Base-by-base conservation (phyloP, 2,888 invertebrate species). In the Nomada fucata region DNA sequence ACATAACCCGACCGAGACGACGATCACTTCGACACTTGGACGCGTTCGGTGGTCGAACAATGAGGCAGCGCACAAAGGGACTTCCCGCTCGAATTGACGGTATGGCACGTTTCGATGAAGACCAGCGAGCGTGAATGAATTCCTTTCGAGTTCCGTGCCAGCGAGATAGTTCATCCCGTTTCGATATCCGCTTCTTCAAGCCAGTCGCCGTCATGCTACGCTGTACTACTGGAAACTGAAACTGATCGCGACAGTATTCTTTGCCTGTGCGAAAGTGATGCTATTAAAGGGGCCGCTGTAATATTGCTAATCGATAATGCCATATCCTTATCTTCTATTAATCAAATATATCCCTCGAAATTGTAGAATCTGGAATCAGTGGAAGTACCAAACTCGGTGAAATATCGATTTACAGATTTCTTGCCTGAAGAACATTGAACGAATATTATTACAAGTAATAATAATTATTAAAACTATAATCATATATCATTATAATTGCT, bases 21-120 rank as follows among this genome's bases (percentile, higher is more conserved):
- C 75, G 57, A 59, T 59, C 55, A 65, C 76, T 70, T 68, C 73
- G 84, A 84, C 80, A 77, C 79, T 80, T 80, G 57, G 61, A 68
- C 76, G 72, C 81, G 57, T 73, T 71, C 76, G 61, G 65, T 52
- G 64, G 20, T 2, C 75, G 80, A 85, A 85, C 85, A 86, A 83
- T 85, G 71, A 76, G 64, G 55, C 63, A n/a, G 13, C 42, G 76
- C 59, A 86, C 82, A 86, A 86, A 86, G 82, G 75, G 76, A 76
- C 78, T 86, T 78, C 83, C 75, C 75, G 72, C 68, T 73, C 63
- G 75, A 76, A 79, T 77, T 79, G 73, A 72, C 64, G 73, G 67
- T 61, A 71, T 71, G 71, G 64, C 72, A 76, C 77, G 82, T 70
- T 81, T 78, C 80, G 81, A 86, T 80, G 75, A 68, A 78, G 83